Percentiles rank a stretch among this genome's conserved stretches.
Conservation (phyloP, 2,113 vertebrate genomes). For the Syngnathus floridae region DNA sequence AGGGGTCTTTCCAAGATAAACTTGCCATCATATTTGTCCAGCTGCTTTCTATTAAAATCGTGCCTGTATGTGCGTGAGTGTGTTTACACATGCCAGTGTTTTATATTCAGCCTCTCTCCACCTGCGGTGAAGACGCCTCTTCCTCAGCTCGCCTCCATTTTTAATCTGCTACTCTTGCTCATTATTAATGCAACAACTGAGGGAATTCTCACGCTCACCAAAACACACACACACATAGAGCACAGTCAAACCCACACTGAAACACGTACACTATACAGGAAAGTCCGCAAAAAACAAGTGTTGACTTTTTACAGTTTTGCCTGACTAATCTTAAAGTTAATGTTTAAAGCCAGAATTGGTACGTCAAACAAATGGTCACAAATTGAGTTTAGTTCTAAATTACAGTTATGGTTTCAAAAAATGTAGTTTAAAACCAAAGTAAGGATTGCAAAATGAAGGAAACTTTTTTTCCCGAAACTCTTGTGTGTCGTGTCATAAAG, state of each 20-base stretch:
- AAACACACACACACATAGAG: too few relatives aligned
- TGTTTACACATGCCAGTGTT: not conserved
- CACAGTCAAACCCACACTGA: too few relatives aligned
- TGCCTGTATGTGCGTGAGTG: not conserved
- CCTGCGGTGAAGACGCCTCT: not conserved
- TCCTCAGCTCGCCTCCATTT: not conserved
- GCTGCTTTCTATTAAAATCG: too few relatives aligned
- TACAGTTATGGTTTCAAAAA: not conserved
- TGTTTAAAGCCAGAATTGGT: too few relatives aligned
- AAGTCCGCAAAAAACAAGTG: not conserved
- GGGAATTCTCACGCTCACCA: constrained; percentile 1
- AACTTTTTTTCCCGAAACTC: too few relatives aligned
- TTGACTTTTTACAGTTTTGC: not conserved
- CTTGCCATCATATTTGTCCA: too few relatives aligned
- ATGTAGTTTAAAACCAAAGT: too few relatives aligned
- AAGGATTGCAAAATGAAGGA: too few relatives aligned
- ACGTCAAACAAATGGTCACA: not conserved
- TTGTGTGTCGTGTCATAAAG: too few relatives aligned
- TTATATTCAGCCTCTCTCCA: not conserved
- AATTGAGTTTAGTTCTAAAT: not conserved
- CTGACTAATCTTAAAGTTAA: not conserved
- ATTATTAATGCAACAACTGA: not conserved
- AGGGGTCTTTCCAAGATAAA: too few relatives aligned
- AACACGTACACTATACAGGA: too few relatives aligned
- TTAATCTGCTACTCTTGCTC: not conserved